Evolutionary conservation across 2,113 vertebrate genomes (phyloP).

Genomic region (Corythoichthys intestinalis): DNA sequence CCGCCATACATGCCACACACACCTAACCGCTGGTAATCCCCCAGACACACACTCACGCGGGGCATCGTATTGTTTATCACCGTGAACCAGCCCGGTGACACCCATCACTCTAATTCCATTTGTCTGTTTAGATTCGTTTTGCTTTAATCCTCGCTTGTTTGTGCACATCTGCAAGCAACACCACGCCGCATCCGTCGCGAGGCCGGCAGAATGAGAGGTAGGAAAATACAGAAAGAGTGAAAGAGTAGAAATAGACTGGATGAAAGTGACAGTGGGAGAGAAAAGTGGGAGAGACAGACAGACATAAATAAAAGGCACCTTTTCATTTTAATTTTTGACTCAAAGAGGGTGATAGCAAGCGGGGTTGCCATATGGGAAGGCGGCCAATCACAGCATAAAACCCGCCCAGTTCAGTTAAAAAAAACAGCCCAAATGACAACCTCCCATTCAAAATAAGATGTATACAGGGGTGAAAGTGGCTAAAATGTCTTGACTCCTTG

Average conservation of each 20-base stretch:
- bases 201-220: slow-evolving; percentile 16
- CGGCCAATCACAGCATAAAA: too few species aligned
- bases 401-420: too few species aligned
- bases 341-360: too few species aligned
- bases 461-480: too few species aligned
- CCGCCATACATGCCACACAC: slow-evolving; percentile 70
- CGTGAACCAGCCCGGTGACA: slow-evolving; percentile 75
- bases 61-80: slow-evolving; percentile 77
- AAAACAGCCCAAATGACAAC: too few species aligned
- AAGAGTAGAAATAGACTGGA: not conserved
- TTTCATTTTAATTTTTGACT: too few species aligned
- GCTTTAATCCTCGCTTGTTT: slow-evolving; percentile 78
- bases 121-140: slow-evolving; percentile 80
- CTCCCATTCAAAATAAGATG: too few species aligned
- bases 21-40: slow-evolving; percentile 77
- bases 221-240: not conserved
- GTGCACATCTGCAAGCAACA: slow-evolving; percentile 73
- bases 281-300: not conserved
- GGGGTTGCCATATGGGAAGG: too few species aligned
- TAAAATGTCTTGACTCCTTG: too few species aligned
- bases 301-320: not conserved
- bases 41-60: slow-evolving; percentile 69
- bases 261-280: slow-evolving; percentile 12
- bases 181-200: slow-evolving; percentile 55
- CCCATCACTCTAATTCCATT: slow-evolving; percentile 80